phyloP scores from a whole-genome alignment of 2,113 vertebrate genomes.

The Oceanodroma tethys region DNA sequence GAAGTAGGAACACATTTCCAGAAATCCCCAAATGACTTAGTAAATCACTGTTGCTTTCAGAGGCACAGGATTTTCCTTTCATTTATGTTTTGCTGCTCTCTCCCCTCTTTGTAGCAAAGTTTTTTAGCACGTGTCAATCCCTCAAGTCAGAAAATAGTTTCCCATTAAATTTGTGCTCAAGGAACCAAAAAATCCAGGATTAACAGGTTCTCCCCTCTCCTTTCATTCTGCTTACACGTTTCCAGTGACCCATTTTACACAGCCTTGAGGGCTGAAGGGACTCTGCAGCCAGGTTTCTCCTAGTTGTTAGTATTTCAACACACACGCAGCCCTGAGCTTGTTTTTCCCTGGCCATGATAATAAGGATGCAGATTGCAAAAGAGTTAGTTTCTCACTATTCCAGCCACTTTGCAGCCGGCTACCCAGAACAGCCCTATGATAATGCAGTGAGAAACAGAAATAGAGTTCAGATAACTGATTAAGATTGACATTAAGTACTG shows the following conservation, averaged over 20 bases:
- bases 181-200: neutral
- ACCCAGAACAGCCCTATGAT: neutral
- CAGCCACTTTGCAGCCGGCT: neutral
- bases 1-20: neutral
- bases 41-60: neutral
- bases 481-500: neutral
- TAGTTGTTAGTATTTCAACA: neutral
- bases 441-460: neutral
- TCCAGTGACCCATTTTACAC: neutral
- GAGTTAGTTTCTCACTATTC: neutral
- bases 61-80: neutral
- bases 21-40: neutral
- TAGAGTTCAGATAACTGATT: neutral
- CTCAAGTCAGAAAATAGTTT: neutral
- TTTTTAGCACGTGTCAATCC: neutral
- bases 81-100: neutral
- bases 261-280: neutral
- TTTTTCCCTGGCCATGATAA: accelerated
- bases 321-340: neutral
- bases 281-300: neutral
- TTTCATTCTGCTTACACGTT: neutral
- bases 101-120: neutral
- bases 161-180: neutral
- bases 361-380: neutral
- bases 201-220: neutral